Evolutionary conservation across 1,140 invertebrate genomes (phyloP), one percentile per base, ranked within the genome.

Genomic region (Drosophila parvula): DNA sequence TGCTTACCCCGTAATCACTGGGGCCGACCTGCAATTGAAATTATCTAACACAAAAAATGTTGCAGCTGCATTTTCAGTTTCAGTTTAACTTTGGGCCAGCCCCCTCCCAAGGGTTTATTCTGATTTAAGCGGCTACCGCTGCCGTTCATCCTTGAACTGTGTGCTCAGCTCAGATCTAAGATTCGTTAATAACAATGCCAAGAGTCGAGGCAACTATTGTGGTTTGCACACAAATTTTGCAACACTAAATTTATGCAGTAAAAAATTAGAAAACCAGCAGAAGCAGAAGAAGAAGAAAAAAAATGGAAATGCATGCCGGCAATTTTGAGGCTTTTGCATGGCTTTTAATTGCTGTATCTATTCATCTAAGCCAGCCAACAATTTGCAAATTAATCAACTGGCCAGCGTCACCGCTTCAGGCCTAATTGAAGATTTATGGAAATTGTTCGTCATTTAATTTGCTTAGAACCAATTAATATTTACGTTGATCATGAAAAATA

Each of bases 171-270:
- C 59, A 28, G 65, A 85, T 80, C 70, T 57, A 18, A 59, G 80
- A 69, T 81, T 73, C 65, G 74, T 73, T 74, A 88, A 79, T 83
- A 88, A 83, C 76, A 79, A 88, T 78, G 83, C 80, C 64, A 88
- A 79, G 51, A 38, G 60, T 45, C 62, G 55, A 67, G 60, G 58
- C 70, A 75, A 73, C 57, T 58, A 73, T 61, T 64, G 76, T 57
- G 71, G 71, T 79, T 79, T 60, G 71, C 57, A 38, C n/a, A 47
- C n/a, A 60, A 30, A 76, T 69, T 82, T 81, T 63, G 74, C 74
- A 82, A 78, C 75, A 63, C 51, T 40, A 81, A 81, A 83, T 81
- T 75, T 83, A 83, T 83, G 63, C 80, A 70, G 79, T 59, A 48
- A 62, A 59, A 78, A 76, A 77, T 63, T 81, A 55, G 44, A 61